A percentile compares a stretch with the other conserved stretches of the same genome.
These are phyloP conservation scores for Ostrea edulis DNA, from an alignment of 1,140 invertebrate species.

Conservation along the genomic window DNA sequence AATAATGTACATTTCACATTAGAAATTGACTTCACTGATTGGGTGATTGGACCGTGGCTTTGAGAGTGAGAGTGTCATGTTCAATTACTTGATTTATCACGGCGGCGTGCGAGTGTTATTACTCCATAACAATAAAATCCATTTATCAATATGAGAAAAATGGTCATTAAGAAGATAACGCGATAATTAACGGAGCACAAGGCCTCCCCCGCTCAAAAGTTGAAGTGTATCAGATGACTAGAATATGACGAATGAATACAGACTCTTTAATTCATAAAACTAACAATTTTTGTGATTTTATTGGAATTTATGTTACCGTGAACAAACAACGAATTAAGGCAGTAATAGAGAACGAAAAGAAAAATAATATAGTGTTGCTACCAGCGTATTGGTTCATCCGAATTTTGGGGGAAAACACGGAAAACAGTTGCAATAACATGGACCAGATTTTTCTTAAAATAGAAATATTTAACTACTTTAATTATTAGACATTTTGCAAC, in stretches of 20 bases:
- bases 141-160: conserved; percentile 29
- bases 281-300: conserved; percentile 1
- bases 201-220: background rate
- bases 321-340: background rate
- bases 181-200: background rate
- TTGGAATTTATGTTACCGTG: conserved; percentile 4
- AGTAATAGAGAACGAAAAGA: background rate
- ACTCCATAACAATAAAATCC: background rate
- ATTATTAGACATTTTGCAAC: background rate
- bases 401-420: background rate
- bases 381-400: background rate
- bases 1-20: conserved; percentile 6
- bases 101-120: background rate
- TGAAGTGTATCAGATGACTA: conserved; percentile 30
- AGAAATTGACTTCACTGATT: background rate
- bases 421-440: background rate
- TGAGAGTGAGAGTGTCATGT: conserved; percentile 11
- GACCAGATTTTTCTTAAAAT: background rate
- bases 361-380: background rate
- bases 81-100: conserved; percentile 3
- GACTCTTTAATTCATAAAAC: background rate
- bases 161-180: conserved; percentile 23
- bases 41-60: background rate
- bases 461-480: background rate
- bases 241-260: background rate